Evolutionary conservation across 2,113 vertebrate species (phyloP).

Genomic region (Miniopterus natalensis): DNA sequence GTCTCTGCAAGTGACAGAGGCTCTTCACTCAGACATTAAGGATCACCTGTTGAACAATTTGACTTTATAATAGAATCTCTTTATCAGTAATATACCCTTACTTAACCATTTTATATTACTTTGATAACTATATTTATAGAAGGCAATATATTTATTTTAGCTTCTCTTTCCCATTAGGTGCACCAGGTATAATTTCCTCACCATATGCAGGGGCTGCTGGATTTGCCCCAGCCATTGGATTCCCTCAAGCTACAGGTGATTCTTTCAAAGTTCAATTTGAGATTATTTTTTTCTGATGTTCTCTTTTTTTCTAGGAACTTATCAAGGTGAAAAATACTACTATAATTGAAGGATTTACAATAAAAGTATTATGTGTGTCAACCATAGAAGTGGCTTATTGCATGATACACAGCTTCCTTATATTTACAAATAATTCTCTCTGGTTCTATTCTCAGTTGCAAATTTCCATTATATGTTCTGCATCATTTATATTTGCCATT

Average conservation of each 20-base stretch:
- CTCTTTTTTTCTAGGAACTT: conserved; percentile 53
- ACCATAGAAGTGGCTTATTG: not conserved
- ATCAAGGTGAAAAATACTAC: not conserved
- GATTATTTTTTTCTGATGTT: conserved; percentile 38
- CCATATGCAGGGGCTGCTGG: conserved; percentile 87
- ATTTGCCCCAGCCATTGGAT: conserved; percentile 87
- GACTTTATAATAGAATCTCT: not conserved
- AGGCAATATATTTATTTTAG: conserved; percentile 53
- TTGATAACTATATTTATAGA: conserved; percentile 6
- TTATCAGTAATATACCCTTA: not conserved
- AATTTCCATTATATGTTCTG: conserved; percentile 9
- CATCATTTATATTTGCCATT: not conserved
- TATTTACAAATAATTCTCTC: not conserved
- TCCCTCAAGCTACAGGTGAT: conserved; percentile 88
- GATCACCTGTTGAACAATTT: conserved; percentile 24
- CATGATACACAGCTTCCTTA: not conserved
- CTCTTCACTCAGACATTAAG: not conserved
- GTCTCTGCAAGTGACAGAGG: not conserved
- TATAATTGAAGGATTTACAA: not conserved
- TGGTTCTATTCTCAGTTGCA: not conserved
- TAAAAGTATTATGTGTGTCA: not conserved
- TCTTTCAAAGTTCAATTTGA: conserved; percentile 63
- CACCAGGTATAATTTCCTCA: conserved; percentile 87
- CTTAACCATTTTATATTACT: conserved; percentile 6
- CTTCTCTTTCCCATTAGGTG: conserved; percentile 82